These are phyloP conservation scores for Aphodius sticticus DNA, from an alignment of 2,888 invertebrate species.

Conservation along the genomic window DNA sequence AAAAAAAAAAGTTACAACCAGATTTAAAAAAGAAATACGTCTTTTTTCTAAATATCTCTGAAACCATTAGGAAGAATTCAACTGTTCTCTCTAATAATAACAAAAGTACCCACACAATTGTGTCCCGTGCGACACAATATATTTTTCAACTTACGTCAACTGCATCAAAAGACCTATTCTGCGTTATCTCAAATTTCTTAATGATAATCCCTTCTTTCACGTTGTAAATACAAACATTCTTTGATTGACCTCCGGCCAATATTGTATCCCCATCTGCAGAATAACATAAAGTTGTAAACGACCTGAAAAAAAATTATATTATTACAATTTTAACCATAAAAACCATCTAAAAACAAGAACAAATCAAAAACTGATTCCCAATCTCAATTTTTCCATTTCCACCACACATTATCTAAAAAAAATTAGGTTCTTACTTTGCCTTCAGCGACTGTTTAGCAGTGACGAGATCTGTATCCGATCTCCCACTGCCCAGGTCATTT, in stretches of 20 bases:
- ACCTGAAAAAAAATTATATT: conserved; percentile 63
- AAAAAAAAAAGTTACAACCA: too few relatives aligned
- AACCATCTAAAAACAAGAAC: conserved; percentile 48
- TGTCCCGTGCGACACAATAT: not conserved
- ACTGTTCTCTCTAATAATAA: not conserved
- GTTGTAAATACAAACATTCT: conserved; percentile 94
- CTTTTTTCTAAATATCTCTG: too few relatives aligned
- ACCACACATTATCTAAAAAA: not conserved
- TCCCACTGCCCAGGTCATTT: conserved; percentile 87
- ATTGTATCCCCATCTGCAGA: conserved; percentile 92
- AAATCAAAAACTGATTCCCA: conserved; percentile 6
- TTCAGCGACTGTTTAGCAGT: conserved; percentile 85
- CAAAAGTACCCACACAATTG: not conserved
- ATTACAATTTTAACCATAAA: too few relatives aligned
- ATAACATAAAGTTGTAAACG: conserved; percentile 91
- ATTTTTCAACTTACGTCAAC: conserved; percentile 76
- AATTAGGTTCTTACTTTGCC: conserved; percentile 78
- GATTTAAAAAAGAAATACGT: too few relatives aligned
- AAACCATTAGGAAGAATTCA: too few relatives aligned
- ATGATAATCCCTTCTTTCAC: conserved; percentile 82
- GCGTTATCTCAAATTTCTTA: conserved; percentile 93
- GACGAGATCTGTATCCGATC: conserved; percentile 83
- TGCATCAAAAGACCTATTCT: conserved; percentile 93
- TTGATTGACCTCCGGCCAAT: conserved; percentile 92
- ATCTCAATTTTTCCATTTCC: not conserved